Evolutionary conservation across 2,113 vertebrate genomes (phyloP), one percentile per base, ranked within the genome.

Genomic region (Ictalurus punctatus): DNA sequence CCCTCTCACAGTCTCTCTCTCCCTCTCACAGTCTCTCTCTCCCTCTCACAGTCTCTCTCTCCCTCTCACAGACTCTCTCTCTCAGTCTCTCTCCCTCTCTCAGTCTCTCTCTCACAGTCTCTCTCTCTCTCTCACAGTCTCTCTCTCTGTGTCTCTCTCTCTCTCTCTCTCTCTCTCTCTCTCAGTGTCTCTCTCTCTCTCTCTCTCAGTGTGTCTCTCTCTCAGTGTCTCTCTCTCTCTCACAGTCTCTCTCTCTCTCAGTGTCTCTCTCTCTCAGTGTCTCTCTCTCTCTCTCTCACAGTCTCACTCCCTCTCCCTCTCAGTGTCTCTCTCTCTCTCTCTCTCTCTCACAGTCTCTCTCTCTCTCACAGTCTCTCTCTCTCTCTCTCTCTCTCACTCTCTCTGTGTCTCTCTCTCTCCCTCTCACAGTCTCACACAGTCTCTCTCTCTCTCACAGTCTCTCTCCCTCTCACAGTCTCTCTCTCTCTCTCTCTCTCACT

Each of bases 401-500:
- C 40, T 2, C 40, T 8, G 16, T 37, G n/a, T n/a, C n/a, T n/a
- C 0, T 7, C 6, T 0, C 3, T 30, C 27, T 0, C 0, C 17
- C 30, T 1, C 5, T 21, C 19, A 9, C 71, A 10, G 0, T 23
- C 2, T 44, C 8, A 1, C 34, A 34, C 34, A 34, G 34, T 34
- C 34, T 34, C 34, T 34, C 34, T 34, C 34, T 34, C 34, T 34
- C 34, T 1, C 34, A 1, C 34, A 34, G 34, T 34, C 34, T 34
- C 34, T 34, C 34, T 34, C 34, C 1, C 37, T 40, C 37, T 3
- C 34, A 34, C 34, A 34, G 34, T 34, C 34, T 40, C 37, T 40
- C 37, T 40, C 37, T 40, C 37, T 40, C 37, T 34, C 34, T 1
- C 34, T 34, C 37, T 40, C 37, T 2, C 34, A 34, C 34, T 1